These are phyloP conservation scores for Trachemys scripta DNA, from an alignment of 2,113 vertebrate genomes.

Conservation along the genomic window DNA sequence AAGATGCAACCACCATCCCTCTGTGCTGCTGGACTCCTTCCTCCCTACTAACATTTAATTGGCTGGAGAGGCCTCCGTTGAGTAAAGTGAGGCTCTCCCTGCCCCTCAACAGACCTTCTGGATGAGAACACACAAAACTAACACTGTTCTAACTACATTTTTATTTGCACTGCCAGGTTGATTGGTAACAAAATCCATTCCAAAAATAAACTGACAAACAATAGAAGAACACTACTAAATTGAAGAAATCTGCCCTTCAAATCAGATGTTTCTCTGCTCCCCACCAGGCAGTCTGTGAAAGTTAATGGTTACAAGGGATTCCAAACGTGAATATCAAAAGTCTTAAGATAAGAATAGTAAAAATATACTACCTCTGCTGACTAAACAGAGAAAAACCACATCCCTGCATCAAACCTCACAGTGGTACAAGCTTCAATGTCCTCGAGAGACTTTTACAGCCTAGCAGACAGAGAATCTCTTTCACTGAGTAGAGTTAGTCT, in stretches of 20 bases:
- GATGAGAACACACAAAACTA: constrained; percentile 30
- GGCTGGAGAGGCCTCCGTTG: neutral
- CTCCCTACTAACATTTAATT: rapidly evolving
- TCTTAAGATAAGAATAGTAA: constrained; percentile 37
- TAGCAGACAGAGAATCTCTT: neutral
- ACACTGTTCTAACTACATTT: constrained; percentile 24
- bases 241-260: neutral
- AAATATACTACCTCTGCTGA: constrained; percentile 34
- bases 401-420: neutral
- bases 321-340: constrained; percentile 30
- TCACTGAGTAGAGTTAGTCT: neutral
- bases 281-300: neutral
- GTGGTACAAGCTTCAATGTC: neutral
- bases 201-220: constrained; percentile 74
- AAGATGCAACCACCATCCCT: neutral
- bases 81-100: constrained; percentile 15
- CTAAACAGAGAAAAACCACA: neutral
- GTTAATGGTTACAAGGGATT: constrained; percentile 7
- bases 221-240: constrained; percentile 55
- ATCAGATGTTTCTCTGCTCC: constrained; percentile 3
- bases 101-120: neutral
- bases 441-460: neutral
- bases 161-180: constrained; percentile 61
- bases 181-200: constrained; percentile 47
- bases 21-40: neutral